Evolutionary conservation across 2,113 vertebrate genomes (phyloP).

Genomic region (Thunnus thynnus): DNA sequence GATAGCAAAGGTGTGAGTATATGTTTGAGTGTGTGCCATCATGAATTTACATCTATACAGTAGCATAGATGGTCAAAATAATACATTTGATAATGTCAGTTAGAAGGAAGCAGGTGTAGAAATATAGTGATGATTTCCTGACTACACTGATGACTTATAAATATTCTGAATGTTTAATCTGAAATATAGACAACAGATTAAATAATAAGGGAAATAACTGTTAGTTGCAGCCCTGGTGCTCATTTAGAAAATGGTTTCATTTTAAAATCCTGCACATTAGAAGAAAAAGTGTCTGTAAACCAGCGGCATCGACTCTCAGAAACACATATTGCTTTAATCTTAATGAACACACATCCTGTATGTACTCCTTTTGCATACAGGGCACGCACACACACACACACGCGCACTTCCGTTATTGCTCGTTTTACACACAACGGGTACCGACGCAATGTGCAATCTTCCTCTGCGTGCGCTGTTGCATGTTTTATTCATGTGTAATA

Average conservation of each 20-base stretch:
- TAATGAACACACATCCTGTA: neutral
- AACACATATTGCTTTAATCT: neutral
- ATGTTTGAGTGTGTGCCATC: too few relatives aligned
- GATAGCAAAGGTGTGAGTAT: too few relatives aligned
- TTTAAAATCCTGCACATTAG: too few relatives aligned
- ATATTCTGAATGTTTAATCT: neutral
- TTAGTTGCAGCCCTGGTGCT: too few relatives aligned
- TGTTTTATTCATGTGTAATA: constrained; percentile 69
- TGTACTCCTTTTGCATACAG: constrained; percentile 3
- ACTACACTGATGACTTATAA: neutral
- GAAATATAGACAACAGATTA: too few relatives aligned
- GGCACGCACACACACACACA: neutral
- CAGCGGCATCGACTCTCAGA: neutral
- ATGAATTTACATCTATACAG: too few relatives aligned
- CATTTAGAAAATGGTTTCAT: neutral
- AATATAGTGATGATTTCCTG: neutral
- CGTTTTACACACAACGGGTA: neutral
- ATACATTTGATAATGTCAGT: too few relatives aligned
- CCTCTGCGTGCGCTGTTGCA: constrained; percentile 19
- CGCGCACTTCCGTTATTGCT: neutral
- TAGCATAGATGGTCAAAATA: too few relatives aligned
- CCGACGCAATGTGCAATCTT: neutral
- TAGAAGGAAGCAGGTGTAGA: too few relatives aligned
- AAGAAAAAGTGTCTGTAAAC: neutral
- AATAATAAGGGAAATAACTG: neutral